Base-by-base conservation (phyloP, 2,113 vertebrate species). In the Gobius niger region DNA sequence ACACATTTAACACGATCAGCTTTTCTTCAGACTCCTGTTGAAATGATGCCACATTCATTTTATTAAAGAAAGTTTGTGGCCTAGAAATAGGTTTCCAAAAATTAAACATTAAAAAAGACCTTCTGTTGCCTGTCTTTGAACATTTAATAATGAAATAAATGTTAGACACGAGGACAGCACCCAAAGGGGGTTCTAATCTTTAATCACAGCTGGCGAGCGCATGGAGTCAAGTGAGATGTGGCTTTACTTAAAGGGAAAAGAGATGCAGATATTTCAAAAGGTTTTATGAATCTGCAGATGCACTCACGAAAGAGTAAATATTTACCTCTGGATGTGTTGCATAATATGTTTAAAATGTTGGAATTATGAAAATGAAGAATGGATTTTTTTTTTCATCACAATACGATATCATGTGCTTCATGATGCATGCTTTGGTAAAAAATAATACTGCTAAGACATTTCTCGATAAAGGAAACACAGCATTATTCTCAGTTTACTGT, bases 111-210 rank as follows among this genome's bases (percentile, higher is more conserved):
- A 8, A 42, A 60, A 15, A 60, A n/a, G 57, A 8, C 40, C 57
- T 44, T 42, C 57, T 60, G 57, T 60, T 60, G 57, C 57, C 18
- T 63, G 16, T 63, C 16, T 63, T 63, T 63, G n/a, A 7, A 47
- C 44, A 63, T 18, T 63, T 63, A 15, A 63, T 63, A 10, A 15
- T 62, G 41, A 18, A 44, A 62, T 44, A 63, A 46, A 15, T 47
- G 15, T 24, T 47, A 63, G 9, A 16, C 44, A 47, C 10, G 15
- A 46, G 42, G 42, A 63, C 61, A 63, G 61, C 42, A 63, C 44
- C 61, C 44, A 44, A 44, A 63, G 44, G n/a, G 16, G 44, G 15
- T 63, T 47, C 11, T 16, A 18, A 63, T 47, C 16, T 47, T 47
- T 46, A 46, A 46, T 63, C 61, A 19, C 61, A 63, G 61, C 61